Evolutionary conservation across 2,113 vertebrate species (phyloP).

Genomic region (Prinia subflava): DNA sequence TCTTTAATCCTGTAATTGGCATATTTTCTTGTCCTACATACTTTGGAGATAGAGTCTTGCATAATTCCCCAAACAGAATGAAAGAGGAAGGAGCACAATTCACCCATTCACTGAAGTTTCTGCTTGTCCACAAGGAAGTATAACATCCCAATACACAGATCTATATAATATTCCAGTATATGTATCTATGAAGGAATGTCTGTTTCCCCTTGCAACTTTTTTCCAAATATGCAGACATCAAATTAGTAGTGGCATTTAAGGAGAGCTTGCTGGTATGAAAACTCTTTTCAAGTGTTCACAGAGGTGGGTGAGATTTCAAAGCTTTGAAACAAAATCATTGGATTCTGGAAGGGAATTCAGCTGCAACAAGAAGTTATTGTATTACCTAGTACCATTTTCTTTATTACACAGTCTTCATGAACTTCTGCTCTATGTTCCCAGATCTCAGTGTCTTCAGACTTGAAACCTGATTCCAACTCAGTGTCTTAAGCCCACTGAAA

Average conservation of each 20-base stretch:
- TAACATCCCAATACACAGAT: not conserved
- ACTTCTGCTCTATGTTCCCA: not conserved
- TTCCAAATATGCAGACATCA: not conserved
- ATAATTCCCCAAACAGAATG: not conserved
- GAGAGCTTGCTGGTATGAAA: not conserved
- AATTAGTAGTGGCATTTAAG: not conserved
- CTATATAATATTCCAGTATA: not conserved
- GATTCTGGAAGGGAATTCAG: not conserved
- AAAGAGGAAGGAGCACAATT: not conserved
- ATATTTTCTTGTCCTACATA: not conserved
- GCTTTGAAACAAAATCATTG: not conserved
- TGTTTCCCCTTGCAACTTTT: not conserved
- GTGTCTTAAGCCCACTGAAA: not conserved
- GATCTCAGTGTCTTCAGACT: not conserved
- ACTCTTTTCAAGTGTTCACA: not conserved
- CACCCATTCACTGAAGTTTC: not conserved
- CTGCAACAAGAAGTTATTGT: not conserved
- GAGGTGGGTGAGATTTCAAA: not conserved
- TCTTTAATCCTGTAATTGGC: not conserved
- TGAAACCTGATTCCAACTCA: not conserved
- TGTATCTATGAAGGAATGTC: not conserved
- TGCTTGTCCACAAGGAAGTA: not conserved
- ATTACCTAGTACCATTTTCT: not conserved
- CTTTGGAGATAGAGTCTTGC: not conserved
- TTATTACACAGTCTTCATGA: not conserved